Evolutionary conservation across 2,113 vertebrate genomes (phyloP).

Genomic region (Xenus cinereus): DNA sequence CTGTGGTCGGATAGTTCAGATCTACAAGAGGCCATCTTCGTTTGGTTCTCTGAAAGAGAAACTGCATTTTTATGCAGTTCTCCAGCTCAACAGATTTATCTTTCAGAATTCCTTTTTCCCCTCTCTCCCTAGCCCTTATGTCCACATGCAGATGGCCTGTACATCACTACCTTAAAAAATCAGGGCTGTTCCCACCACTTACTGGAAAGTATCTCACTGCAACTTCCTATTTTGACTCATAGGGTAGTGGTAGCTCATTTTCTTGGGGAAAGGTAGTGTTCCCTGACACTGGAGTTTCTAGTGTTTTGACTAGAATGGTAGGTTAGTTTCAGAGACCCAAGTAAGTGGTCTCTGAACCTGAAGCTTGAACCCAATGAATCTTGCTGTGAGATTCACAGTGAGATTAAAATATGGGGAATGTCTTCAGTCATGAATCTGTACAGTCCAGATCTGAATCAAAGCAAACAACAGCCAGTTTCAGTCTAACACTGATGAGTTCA

Average conservation of each 20-base stretch:
- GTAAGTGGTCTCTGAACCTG: neutral
- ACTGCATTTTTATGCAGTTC: neutral
- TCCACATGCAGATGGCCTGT: neutral
- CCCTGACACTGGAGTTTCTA: neutral
- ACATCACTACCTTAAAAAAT: neutral
- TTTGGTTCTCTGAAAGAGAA: neutral
- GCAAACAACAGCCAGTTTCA: neutral
- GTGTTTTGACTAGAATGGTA: neutral
- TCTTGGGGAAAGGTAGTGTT: neutral
- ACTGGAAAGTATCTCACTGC: neutral
- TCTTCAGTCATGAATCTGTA: neutral
- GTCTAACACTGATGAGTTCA: neutral
- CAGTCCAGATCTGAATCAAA: neutral
- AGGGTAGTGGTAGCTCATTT: neutral
- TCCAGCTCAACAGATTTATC: neutral
- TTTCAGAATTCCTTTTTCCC: neutral
- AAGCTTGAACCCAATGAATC: neutral
- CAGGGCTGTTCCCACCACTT: neutral
- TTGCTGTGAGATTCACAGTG: neutral
- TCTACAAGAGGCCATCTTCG: accelerated
- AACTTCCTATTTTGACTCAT: neutral
- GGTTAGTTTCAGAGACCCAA: neutral
- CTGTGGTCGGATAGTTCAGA: neutral
- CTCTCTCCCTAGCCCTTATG: neutral
- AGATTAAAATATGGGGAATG: neutral